Evolutionary conservation across 2,888 invertebrate genomes (phyloP).

Genomic region (Physocephala rufipes): DNA sequence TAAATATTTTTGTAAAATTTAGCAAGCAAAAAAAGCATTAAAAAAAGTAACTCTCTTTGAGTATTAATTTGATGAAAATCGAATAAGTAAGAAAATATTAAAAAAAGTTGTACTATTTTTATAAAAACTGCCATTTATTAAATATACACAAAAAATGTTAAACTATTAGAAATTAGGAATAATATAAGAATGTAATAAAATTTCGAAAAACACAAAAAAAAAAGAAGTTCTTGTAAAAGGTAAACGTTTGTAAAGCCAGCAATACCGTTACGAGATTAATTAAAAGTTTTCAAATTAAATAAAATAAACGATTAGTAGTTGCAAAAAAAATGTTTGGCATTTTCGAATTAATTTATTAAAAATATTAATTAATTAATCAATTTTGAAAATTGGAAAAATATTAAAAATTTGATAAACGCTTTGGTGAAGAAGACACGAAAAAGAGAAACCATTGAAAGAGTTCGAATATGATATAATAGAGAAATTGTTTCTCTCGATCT

Average conservation of each 20-base stretch:
- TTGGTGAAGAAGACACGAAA: too few relatives aligned
- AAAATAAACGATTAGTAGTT: not conserved
- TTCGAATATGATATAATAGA: too few relatives aligned
- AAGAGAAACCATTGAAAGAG: too few relatives aligned
- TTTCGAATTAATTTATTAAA: too few relatives aligned
- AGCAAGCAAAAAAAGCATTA: constrained; percentile 21
- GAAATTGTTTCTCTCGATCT: too few relatives aligned
- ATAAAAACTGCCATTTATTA: constrained; percentile 31
- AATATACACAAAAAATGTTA: constrained; percentile 27
- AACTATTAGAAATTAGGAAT: constrained; percentile 1
- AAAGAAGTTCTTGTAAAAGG: constrained; percentile 3
- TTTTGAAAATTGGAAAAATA: too few relatives aligned
- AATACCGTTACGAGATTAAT: constrained; percentile 16
- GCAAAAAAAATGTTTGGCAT: too few relatives aligned
- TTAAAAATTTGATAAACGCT: too few relatives aligned
- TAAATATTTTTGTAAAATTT: constrained; percentile 31
- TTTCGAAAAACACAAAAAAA: not conserved
- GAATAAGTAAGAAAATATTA: constrained; percentile 27
- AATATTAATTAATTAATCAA: too few relatives aligned
- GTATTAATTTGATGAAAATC: constrained; percentile 26
- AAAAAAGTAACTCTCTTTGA: constrained; percentile 5
- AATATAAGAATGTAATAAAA: not conserved
- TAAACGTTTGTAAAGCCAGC: constrained; percentile 25
- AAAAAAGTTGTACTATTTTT: constrained; percentile 35
- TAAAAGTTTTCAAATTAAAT: not conserved